Base-by-base conservation (phyloP, 2,888 invertebrate genomes). In the Epinotia demarniana region DNA sequence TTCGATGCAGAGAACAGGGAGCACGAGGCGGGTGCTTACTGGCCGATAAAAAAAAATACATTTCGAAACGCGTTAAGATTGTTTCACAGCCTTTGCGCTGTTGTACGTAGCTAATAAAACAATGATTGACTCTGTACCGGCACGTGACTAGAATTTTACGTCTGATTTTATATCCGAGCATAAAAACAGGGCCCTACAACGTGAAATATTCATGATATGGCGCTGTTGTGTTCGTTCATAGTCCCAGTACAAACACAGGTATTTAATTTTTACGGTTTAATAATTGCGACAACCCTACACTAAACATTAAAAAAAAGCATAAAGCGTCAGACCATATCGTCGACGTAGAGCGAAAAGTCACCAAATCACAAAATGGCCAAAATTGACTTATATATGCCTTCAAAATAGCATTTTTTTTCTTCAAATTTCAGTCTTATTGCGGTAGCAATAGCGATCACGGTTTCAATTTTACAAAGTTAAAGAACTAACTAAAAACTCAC, bases 141-240 rank as follows among this genome's bases (percentile, higher is more conserved):
- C 83, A 84, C 91, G 92, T 92, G 92, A 86, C 89, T 84, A 71
- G 90, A 91, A 90, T 92, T 90, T 90, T 88, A 90, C 85, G 87
- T 82, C 74, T 87, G 85, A 88, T 90, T 92, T 92, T 92, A 92
- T 90, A 89, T 81, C 84, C 83, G 75, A 79, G 84, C 88, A 85
- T 92, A 91, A 92, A 92, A 90, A 89, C 85, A 84, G 80, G 85
- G 82, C 79, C 81, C 80, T 79, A 39, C 39, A 81, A 87, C 85
- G 88, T 90, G 88, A 89, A 90, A 90, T 88, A 91, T 91, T 90
- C 90, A 91, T 90, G 90, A 89, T 84, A 86, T 79, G 79, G 75
- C 81, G 80, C 79, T 78, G 79, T 77, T 78, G 81, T 84, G 82
- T 71, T 76, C 78, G 85, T 85, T 79, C 84, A 81, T 77, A 84